Evolutionary conservation across 2,797 vertebrate species (phyloP).

Genomic region (Streptopelia turtur): DNA sequence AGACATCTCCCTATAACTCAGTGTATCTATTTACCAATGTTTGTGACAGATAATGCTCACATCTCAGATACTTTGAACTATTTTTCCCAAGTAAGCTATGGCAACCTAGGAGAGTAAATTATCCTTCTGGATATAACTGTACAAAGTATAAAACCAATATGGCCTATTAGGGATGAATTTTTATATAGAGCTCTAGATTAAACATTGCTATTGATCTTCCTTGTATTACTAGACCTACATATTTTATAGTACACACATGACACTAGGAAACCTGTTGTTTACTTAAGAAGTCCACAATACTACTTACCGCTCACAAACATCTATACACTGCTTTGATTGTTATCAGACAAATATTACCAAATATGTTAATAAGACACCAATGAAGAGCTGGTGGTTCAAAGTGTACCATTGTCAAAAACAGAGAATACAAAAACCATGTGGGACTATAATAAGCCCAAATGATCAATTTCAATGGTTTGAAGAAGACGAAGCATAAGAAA

Average conservation of each 20-base stretch:
- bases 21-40: not conserved
- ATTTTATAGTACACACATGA: not conserved
- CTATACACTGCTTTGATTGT: not conserved
- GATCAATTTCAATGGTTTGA: not conserved
- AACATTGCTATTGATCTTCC: not conserved
- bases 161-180: not conserved
- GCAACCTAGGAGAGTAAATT: not conserved
- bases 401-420: not conserved
- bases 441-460: not conserved
- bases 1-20: slow-evolving; percentile 11
- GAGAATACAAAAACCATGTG: not conserved
- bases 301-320: not conserved
- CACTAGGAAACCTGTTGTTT: not conserved
- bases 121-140: not conserved
- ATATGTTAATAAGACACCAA: not conserved
- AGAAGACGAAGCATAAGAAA: not conserved
- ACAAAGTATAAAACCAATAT: not conserved
- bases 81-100: not conserved
- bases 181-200: not conserved
- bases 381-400: not conserved
- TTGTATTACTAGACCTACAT: not conserved
- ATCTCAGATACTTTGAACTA: slow-evolving; percentile 12
- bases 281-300: not conserved
- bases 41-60: not conserved
- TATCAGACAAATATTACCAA: not conserved